Evolutionary conservation across 1,140 invertebrate genomes (phyloP).

Genomic region (Zaprionus tsacasi): DNA sequence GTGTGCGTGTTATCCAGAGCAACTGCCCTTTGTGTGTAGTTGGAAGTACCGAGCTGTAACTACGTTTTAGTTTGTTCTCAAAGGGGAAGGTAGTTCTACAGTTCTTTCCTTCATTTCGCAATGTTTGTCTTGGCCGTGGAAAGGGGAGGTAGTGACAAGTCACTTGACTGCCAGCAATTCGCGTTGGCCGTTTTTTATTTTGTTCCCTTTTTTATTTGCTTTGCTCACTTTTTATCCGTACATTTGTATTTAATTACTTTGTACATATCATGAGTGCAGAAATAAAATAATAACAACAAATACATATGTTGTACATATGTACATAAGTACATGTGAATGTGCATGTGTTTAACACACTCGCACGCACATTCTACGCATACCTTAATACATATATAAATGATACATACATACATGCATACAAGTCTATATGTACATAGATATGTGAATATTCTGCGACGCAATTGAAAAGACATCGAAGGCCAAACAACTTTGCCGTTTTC

Average conservation of each 20-base stretch:
- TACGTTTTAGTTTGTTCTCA: slow-evolving; percentile 42
- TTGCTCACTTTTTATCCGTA: slow-evolving; percentile 22
- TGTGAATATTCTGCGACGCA: slow-evolving; percentile 75
- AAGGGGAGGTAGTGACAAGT: neutral
- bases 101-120: slow-evolving; percentile 13
- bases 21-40: slow-evolving; percentile 32
- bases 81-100: slow-evolving; percentile 6
- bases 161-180: slow-evolving; percentile 28
- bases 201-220: slow-evolving; percentile 22
- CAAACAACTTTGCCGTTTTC: slow-evolving; percentile 78
- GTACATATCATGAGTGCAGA: slow-evolving; percentile 28
- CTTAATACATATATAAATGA: slow-evolving; percentile 9
- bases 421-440: slow-evolving; percentile 31
- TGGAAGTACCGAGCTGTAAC: slow-evolving; percentile 30
- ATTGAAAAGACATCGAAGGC: slow-evolving; percentile 82
- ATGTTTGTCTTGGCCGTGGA: slow-evolving; percentile 6
- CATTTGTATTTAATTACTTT: slow-evolving; percentile 48
- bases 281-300: slow-evolving; percentile 54
- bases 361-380: slow-evolving; percentile 9
- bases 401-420: slow-evolving; percentile 10
- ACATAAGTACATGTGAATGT: slow-evolving; percentile 11
- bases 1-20: slow-evolving; percentile 39
- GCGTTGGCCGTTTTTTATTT: neutral
- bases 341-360: neutral
- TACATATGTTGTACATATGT: slow-evolving; percentile 21